phyloP scores from a whole-genome alignment of 2,888 invertebrate genomes.

The Limulus polyphemus region DNA sequence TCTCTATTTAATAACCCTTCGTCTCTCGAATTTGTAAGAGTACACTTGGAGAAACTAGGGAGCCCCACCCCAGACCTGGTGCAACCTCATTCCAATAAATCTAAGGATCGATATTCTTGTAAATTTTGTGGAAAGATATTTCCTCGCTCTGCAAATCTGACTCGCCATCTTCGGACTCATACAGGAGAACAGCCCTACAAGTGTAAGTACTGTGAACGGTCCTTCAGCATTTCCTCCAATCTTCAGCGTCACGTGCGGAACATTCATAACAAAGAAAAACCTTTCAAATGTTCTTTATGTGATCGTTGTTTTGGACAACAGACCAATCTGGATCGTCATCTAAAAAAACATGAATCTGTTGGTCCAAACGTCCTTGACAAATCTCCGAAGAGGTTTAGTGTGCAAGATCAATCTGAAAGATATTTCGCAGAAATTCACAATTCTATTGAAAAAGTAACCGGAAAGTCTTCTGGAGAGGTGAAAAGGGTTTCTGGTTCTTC shows the following conservation, averaged over 20 bases:
- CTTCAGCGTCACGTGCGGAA: conserved; percentile 93
- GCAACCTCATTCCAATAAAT: conserved; percentile 40
- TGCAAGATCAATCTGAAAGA: conserved; percentile 37
- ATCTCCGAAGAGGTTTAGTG: conserved; percentile 10
- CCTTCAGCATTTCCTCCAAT: conserved; percentile 95
- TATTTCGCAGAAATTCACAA: conserved; percentile 78
- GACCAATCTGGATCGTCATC: conserved; percentile 92
- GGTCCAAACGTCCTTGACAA: conserved; percentile 52
- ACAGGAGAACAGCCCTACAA: conserved; percentile 98
- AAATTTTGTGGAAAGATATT: conserved; percentile 96
- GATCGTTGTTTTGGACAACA: conserved; percentile 97
- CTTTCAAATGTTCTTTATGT: conserved; percentile 88
- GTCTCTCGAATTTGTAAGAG: conserved; percentile 23
- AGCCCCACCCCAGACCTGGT: conserved; percentile 24
- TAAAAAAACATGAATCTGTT: conserved; percentile 90
- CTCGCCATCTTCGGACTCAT: conserved; percentile 90
- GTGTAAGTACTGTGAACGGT: conserved; percentile 94
- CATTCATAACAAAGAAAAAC: conserved; percentile 94
- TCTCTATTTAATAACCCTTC: conserved; percentile 12
- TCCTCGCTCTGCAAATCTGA: conserved; percentile 92
- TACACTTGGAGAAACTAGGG: conserved; percentile 23
- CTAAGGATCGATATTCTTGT: conserved; percentile 87
- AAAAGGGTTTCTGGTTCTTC: too few relatives aligned
- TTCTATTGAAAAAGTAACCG: conserved; percentile 81
- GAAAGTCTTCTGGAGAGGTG: background rate